Evolutionary conservation across 2,797 vertebrate genomes (phyloP).

Genomic region (Astyanax mexicanus): DNA sequence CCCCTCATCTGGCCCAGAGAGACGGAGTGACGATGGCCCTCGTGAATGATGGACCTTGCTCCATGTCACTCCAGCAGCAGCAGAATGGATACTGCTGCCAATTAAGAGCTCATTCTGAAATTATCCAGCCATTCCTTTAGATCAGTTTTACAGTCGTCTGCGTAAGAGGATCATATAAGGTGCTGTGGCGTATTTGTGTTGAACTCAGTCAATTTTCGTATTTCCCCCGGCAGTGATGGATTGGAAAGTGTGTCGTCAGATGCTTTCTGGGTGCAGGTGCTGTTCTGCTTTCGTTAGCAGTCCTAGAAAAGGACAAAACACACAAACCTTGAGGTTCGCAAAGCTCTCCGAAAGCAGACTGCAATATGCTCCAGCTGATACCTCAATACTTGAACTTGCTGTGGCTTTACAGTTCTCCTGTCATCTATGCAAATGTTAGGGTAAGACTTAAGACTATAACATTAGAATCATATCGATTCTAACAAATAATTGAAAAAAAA

Average conservation of each 20-base stretch:
- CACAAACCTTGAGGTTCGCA: constrained; percentile 12
- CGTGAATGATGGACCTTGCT: constrained; percentile 42
- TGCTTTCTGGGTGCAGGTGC: constrained; percentile 40
- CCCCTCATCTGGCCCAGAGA: constrained; percentile 70
- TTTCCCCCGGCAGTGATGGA: constrained; percentile 11
- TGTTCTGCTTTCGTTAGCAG: constrained; percentile 27
- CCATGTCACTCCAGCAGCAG: constrained; percentile 65
- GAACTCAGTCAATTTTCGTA: constrained; percentile 7
- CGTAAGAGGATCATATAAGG: neutral
- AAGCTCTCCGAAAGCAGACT: neutral
- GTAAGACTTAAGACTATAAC: too few species aligned
- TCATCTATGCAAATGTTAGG: neutral
- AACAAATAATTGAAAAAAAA: too few species aligned
- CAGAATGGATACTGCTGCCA: constrained; percentile 22
- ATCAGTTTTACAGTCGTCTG: constrained; percentile 6
- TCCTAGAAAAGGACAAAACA: constrained; percentile 44
- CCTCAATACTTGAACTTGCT: neutral
- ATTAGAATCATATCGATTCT: too few species aligned
- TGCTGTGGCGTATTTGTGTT: neutral
- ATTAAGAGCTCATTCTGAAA: constrained; percentile 7
- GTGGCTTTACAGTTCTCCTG: neutral
- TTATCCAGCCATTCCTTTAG: neutral
- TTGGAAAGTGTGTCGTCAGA: constrained; percentile 32
- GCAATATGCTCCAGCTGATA: neutral
- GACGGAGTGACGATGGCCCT: constrained; percentile 45